Conservation (phyloP, 2,113 vertebrate genomes). For the Irena cyanogastra region DNA sequence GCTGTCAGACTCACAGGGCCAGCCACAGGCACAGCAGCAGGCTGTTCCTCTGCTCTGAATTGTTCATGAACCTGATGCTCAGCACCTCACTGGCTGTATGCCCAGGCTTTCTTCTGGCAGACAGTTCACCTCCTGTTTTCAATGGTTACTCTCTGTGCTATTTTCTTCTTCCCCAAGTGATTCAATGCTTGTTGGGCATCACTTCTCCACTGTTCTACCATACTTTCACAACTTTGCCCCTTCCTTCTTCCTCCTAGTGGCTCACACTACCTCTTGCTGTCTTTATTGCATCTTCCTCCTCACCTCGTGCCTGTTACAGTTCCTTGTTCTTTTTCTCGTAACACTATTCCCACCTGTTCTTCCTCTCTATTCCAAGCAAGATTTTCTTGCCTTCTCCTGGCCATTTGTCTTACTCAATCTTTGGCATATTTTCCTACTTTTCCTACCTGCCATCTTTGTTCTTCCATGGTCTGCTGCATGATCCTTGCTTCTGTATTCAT, state of each 20-base stretch:
- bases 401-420: not conserved
- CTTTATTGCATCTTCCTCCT: not conserved
- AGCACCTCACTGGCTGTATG: not conserved
- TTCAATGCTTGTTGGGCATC: not conserved
- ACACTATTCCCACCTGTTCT: not conserved
- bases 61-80: not conserved
- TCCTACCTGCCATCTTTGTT: not conserved
- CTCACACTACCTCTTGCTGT: not conserved
- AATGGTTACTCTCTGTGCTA: not conserved
- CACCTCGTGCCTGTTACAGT: not conserved
- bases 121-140: not conserved
- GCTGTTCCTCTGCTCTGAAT: not conserved
- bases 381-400: not conserved
- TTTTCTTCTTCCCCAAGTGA: not conserved
- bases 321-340: not conserved
- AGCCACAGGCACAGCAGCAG: not conserved
- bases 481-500: not conserved
- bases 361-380: not conserved
- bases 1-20: rapidly evolving
- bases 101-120: not conserved
- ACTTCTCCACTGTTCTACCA: not conserved
- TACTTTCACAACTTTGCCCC: not conserved
- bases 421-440: not conserved
- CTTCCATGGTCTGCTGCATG: not conserved
- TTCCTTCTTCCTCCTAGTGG: not conserved